These are phyloP conservation scores for Neostethus bicornis DNA, from an alignment of 2,797 vertebrate genomes.

Conservation along the genomic window DNA sequence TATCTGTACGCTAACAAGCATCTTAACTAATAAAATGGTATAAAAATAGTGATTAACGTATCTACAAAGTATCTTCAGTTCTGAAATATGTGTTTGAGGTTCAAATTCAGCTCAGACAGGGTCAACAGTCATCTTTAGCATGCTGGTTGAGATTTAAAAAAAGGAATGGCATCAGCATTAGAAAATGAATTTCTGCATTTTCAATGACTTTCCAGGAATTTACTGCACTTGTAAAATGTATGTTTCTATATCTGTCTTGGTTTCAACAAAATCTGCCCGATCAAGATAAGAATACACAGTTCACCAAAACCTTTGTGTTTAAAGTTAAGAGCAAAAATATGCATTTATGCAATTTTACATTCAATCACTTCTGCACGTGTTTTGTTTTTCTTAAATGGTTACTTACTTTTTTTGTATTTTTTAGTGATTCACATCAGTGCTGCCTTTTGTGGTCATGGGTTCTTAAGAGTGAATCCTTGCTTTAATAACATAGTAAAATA, in stretches of 20 bases:
- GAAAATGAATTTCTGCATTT: neutral
- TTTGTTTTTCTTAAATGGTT: too few relatives aligned
- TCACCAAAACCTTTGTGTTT: too few relatives aligned
- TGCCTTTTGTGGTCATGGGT: neutral
- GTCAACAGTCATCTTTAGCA: too few relatives aligned
- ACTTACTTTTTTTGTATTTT: neutral
- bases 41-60: too few relatives aligned
- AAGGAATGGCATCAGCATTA: too few relatives aligned
- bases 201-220: neutral
- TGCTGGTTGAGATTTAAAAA: too few relatives aligned
- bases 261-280: neutral
- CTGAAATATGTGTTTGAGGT: too few relatives aligned
- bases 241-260: neutral
- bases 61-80: too few relatives aligned
- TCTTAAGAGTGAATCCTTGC: conserved; percentile 4
- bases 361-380: neutral
- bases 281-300: neutral
- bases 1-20: too few relatives aligned
- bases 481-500: conserved; percentile 20
- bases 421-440: neutral
- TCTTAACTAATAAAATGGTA: too few relatives aligned
- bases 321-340: neutral
- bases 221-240: neutral
- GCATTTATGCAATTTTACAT: neutral
- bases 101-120: too few relatives aligned